A percentile compares a stretch with the other conserved stretches of the same genome.
Conservation (phyloP, 2,888 invertebrate species). For the Trimorus sp. region DNA sequence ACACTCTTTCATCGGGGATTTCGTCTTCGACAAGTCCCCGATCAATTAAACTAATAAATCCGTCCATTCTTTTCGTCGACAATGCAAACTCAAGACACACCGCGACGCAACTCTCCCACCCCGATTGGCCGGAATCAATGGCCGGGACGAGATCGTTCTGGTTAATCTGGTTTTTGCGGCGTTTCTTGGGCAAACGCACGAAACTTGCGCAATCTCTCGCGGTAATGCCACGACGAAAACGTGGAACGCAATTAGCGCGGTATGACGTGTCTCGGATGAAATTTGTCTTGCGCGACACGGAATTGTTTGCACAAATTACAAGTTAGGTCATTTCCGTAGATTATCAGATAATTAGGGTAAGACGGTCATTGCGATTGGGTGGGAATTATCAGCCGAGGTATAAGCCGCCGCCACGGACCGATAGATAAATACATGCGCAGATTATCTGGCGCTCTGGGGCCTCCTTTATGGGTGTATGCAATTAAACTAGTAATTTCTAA, state of each 20-base stretch:
- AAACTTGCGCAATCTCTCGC: conserved; percentile 8
- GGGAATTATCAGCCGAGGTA: conserved; percentile 63
- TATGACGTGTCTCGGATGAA: conserved; percentile 34
- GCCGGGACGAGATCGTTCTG: too few relatives aligned
- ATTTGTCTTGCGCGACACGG: conserved; percentile 57
- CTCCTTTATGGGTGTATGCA: conserved; percentile 76
- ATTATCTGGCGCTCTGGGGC: conserved; percentile 76
- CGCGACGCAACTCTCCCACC: too few relatives aligned
- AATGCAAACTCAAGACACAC: too few relatives aligned
- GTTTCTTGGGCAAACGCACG: neutral
- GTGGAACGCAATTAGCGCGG: conserved; percentile 27
- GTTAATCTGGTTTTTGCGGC: too few relatives aligned
- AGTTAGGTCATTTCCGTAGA: conserved; percentile 74
- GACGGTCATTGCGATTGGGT: conserved; percentile 73
- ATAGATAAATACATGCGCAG: conserved; percentile 80
- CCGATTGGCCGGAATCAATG: too few relatives aligned
- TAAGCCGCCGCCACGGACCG: conserved; percentile 71
- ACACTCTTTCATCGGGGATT: conserved; percentile 34
- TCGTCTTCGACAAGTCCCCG: conserved; percentile 46
- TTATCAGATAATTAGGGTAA: conserved; percentile 79
- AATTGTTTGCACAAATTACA: conserved; percentile 60
- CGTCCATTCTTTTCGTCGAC: neutral
- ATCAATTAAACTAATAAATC: conserved; percentile 48
- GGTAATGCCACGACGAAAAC: conserved; percentile 16
- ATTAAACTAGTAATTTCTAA: conserved; percentile 81